Evolutionary conservation across 2,888 invertebrate species (phyloP).

Genomic region (Drepanosiphum platanoidis): DNA sequence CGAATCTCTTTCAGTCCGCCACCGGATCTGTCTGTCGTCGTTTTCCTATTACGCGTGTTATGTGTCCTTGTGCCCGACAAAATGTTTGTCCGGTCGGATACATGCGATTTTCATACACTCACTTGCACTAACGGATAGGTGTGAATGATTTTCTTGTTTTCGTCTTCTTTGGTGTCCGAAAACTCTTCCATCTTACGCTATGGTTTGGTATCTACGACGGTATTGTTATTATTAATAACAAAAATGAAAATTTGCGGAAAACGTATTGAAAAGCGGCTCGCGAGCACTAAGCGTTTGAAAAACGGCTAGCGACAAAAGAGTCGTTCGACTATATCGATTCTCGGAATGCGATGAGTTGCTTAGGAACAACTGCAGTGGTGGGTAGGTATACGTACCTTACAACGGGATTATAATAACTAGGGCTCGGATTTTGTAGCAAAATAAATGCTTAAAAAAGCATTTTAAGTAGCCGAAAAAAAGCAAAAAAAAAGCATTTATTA

Average conservation of each 20-base stretch:
- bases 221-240: too few species aligned
- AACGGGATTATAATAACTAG: background rate
- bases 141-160: constrained; percentile 77
- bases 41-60: background rate
- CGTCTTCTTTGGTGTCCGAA: constrained; percentile 66
- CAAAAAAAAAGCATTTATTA: too few species aligned
- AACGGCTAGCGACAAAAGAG: background rate
- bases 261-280: too few species aligned
- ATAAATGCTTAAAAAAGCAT: too few species aligned
- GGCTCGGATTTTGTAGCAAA: too few species aligned
- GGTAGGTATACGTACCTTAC: background rate
- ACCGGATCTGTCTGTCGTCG: too few species aligned
- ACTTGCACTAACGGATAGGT: constrained; percentile 87
- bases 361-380: background rate
- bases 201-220: background rate
- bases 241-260: background rate
- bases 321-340: background rate
- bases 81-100: too few species aligned
- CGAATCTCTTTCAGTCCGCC: too few species aligned
- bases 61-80: background rate
- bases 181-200: constrained; percentile 45
- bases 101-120: constrained; percentile 66
- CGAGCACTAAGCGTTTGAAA: too few species aligned
- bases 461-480: too few species aligned
- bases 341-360: too few species aligned